Conservation (phyloP, 2,797 vertebrate species). For the Melanitta fusca region DNA sequence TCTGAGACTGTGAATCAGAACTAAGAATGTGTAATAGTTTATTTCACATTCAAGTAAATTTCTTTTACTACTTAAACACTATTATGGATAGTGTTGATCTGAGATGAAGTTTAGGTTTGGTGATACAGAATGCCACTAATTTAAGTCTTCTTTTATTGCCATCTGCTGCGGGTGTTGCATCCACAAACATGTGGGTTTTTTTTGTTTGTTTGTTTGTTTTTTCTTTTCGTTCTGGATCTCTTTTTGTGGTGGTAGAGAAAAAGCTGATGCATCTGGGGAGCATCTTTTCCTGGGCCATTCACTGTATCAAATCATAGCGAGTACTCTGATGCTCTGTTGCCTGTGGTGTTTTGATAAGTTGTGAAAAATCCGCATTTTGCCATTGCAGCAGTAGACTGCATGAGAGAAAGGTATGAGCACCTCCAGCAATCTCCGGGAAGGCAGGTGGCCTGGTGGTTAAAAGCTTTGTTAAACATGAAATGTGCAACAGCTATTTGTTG, state of each 20-base stretch:
- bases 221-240: background rate
- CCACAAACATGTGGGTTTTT: background rate
- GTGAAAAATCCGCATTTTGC: background rate
- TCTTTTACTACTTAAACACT: conserved; percentile 63
- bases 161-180: conserved; percentile 52
- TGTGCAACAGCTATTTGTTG: background rate
- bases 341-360: background rate
- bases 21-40: conserved; percentile 73
- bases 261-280: conserved; percentile 29
- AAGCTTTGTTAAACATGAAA: background rate
- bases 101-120: conserved; percentile 66
- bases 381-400: background rate
- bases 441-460: background rate
- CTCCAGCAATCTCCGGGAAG: background rate
- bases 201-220: background rate
- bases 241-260: background rate
- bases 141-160: conserved; percentile 62
- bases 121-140: conserved; percentile 54
- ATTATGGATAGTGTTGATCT: conserved; percentile 64
- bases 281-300: background rate
- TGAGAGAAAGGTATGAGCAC: background rate
- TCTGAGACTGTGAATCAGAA: conserved; percentile 70
- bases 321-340: background rate
- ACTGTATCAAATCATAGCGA: background rate
- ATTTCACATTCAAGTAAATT: conserved; percentile 72